Conservation (phyloP, 92 coral and sea anemone species). For the Parazoanthus atlanticus region DNA sequence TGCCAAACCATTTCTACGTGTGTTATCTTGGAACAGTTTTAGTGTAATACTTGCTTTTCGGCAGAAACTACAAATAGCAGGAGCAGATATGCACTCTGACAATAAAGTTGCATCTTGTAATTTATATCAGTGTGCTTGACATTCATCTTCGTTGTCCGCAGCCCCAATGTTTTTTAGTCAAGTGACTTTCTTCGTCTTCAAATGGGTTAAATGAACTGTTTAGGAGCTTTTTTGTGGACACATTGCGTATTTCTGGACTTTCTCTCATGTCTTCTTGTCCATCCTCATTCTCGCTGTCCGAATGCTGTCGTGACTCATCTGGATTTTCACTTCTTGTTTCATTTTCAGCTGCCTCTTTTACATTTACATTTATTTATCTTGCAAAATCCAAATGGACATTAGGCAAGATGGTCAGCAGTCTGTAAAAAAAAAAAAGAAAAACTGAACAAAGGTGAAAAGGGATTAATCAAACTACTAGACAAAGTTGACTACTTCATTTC, state of each 20-base stretch:
- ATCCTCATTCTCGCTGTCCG: background rate
- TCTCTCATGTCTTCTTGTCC: too few species aligned
- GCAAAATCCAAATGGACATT: too few species aligned
- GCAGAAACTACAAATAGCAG: slow-evolving; percentile 39
- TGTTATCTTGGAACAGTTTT: slow-evolving; percentile 27
- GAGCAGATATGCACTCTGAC: slow-evolving; percentile 19
- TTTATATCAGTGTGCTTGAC: background rate
- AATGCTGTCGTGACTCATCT: background rate
- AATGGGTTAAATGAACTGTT: too few species aligned
- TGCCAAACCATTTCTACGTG: slow-evolving; percentile 24
- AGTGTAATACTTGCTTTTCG: slow-evolving; percentile 21
- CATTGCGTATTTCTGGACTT: too few species aligned
- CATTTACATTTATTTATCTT: too few species aligned
- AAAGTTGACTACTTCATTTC: too few species aligned
- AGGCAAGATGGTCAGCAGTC: too few species aligned
- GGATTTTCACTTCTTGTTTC: background rate
- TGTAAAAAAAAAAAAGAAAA: too few species aligned
- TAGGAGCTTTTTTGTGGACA: too few species aligned
- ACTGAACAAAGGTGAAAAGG: too few species aligned
- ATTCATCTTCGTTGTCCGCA: background rate
- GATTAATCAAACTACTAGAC: too few species aligned
- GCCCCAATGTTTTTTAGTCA: background rate
- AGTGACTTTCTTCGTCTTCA: background rate
- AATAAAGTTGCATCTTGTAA: slow-evolving; percentile 33
- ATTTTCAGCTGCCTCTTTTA: background rate